These are phyloP conservation scores for Encarsia formosa DNA, from an alignment of 2,888 invertebrate genomes.

Conservation along the genomic window DNA sequence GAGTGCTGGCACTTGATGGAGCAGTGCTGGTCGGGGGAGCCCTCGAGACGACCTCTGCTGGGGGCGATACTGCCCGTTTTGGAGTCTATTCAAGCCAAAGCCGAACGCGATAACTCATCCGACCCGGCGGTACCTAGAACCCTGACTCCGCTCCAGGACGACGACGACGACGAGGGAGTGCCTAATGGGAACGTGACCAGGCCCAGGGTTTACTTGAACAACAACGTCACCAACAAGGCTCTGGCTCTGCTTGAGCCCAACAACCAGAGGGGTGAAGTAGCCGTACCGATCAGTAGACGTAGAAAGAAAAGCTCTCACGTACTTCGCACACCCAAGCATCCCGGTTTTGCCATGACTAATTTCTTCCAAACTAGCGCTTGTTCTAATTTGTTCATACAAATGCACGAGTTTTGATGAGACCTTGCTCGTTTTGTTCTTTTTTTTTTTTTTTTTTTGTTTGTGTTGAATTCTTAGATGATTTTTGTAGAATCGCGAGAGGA, in stretches of 20 bases:
- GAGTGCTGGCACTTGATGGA: conserved; percentile 82
- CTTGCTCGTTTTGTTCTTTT: background rate
- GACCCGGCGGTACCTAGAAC: conserved; percentile 26
- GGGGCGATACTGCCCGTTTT: conserved; percentile 73
- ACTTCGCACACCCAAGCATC: conserved; percentile 39
- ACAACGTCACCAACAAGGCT: conserved; percentile 34
- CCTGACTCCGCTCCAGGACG: background rate
- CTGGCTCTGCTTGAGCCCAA: conserved; percentile 44
- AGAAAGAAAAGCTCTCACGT: conserved; percentile 27
- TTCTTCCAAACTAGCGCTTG: conserved; percentile 42
- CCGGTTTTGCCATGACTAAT: conserved; percentile 43
- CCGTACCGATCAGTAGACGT: conserved; percentile 31
- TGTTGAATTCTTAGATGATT: too few species aligned
- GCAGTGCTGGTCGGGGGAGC: conserved; percentile 77
- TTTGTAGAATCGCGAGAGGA: too few species aligned
- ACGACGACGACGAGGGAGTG: background rate
- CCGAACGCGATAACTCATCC: conserved; percentile 35
- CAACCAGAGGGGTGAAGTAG: conserved; percentile 45
- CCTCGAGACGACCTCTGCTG: conserved; percentile 67
- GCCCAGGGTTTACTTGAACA: background rate
- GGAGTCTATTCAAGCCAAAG: conserved; percentile 53
- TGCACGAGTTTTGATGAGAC: conserved; percentile 42
- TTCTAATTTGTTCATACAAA: conserved; percentile 44
- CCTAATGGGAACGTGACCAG: conserved; percentile 10
- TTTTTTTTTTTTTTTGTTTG: background rate